These are phyloP conservation scores for Drosophila mulleri DNA, from an alignment of 2,888 invertebrate species.

Conservation along the genomic window DNA sequence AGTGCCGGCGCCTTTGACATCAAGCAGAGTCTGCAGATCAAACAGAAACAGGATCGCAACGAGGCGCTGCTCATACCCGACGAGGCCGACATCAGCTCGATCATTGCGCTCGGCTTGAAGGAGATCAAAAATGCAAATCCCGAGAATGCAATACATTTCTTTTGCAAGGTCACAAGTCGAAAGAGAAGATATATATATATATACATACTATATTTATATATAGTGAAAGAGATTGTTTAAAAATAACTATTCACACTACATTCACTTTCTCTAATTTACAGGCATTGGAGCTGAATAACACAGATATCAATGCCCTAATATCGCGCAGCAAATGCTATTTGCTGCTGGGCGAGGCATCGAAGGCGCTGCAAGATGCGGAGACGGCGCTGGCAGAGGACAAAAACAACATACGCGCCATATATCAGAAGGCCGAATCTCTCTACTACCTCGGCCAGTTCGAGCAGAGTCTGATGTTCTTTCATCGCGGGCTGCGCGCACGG, in stretches of 20 bases:
- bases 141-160: constrained; percentile 90
- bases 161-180: constrained; percentile 88
- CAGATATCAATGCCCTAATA: constrained; percentile 94
- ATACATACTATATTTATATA: too few species aligned
- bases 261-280: constrained; percentile 84
- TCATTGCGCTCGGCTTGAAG: constrained; percentile 91
- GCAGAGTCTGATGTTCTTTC: constrained; percentile 95
- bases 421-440: constrained; percentile 96
- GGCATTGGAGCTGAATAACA: constrained; percentile 94
- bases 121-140: constrained; percentile 91
- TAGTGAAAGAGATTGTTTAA: neutral
- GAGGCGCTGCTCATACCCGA: constrained; percentile 90
- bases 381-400: constrained; percentile 91
- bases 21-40: constrained; percentile 92
- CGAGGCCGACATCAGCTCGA: constrained; percentile 91
- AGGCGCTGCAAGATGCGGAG: constrained; percentile 92
- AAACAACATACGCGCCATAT: constrained; percentile 90
- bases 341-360: constrained; percentile 92
- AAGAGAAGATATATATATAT: neutral
- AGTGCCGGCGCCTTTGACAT: constrained; percentile 92
- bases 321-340: constrained; percentile 95
- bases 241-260: neutral
- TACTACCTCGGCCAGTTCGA: constrained; percentile 97
- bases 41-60: constrained; percentile 91
- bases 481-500: constrained; percentile 93